Evolutionary conservation across 2,797 vertebrate genomes (phyloP).

Genomic region (Apogon hyalosoma): DNA sequence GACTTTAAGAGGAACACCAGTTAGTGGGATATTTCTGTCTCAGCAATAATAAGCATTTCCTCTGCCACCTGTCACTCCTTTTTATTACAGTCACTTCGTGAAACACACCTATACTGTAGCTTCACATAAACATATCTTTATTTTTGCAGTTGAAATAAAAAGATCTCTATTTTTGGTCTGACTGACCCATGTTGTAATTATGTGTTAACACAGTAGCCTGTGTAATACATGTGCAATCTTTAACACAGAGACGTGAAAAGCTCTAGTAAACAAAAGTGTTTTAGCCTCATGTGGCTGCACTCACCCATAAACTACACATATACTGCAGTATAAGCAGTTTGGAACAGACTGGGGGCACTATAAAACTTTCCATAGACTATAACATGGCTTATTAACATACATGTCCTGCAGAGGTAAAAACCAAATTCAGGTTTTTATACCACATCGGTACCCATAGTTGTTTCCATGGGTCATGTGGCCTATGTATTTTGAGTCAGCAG

Average conservation of each 20-base stretch:
- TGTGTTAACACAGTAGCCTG: neutral
- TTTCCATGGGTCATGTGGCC: too few relatives aligned
- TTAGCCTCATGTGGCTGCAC: neutral
- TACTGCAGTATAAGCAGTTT: constrained; percentile 5
- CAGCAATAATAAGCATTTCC: constrained; percentile 18
- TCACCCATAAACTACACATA: neutral
- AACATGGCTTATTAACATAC: neutral
- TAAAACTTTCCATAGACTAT: constrained; percentile 4
- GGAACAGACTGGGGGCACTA: neutral
- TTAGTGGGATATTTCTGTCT: constrained; percentile 19
- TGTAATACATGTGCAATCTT: neutral
- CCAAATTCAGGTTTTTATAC: too few relatives aligned
- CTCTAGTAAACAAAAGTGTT: neutral
- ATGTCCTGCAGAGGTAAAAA: neutral
- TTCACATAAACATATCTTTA: constrained; percentile 2
- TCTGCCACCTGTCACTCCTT: constrained; percentile 39
- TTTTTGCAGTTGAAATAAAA: neutral
- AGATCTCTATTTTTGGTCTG: neutral
- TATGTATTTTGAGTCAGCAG: too few relatives aligned
- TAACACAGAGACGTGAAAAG: neutral
- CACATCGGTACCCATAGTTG: too few relatives aligned
- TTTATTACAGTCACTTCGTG: constrained; percentile 2
- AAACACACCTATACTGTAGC: neutral
- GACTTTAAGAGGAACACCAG: neutral
- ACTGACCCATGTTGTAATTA: neutral